Base-by-base conservation (phyloP, 1,140 invertebrate genomes). In the Drosophila melanogaster region DNA sequence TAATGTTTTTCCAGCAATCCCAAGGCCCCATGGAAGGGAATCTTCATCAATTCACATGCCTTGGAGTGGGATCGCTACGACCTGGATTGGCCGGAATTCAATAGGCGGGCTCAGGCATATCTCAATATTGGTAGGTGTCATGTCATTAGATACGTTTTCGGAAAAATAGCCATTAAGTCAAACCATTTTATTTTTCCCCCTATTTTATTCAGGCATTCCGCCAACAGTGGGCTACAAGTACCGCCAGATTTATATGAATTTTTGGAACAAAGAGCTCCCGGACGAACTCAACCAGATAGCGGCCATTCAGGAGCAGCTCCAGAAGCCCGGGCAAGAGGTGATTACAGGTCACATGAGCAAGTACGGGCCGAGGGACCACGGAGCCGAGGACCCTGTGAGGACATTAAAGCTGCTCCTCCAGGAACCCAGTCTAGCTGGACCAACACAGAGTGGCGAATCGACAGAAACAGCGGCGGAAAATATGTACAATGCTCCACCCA, bases 81-180 rank as follows among this genome's bases (percentile, higher is more conserved):
- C 50, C 90, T 95, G 8, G 95, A 96, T 43, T 98, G 97, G 97
- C 96, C 96, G 0, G 94, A 95, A 56, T 98, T 96, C 77, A 95
- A 96, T 77, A 91, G 93, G 3, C 92, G 93, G 1, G 94, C 95
- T 69, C 95, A 96, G 84, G 94, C 94, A 14, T 97, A 96, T 92
- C 93, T 97, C 22, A 94, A 95, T 92, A 92, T 97, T 46, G 95
- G 96, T 97, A 93, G 94, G 93, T 90, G 30, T 22, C 30, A 30
- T 30, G 30, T 30, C 30, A 30, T 30, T 30, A 10, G 8, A 30
- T 30, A 30, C 26, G 26, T 7, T 30, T 14, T 37, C 11, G 35
- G 12, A 12, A 38, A 14, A 14, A 38, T 0, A 38, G 11, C 3
- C 8, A 38, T 14, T 14, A 5, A 14, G 4, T 4, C 1, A 38